Conservation (phyloP, 23 tunicate genomes). For the Botrylloides violaceus region DNA sequence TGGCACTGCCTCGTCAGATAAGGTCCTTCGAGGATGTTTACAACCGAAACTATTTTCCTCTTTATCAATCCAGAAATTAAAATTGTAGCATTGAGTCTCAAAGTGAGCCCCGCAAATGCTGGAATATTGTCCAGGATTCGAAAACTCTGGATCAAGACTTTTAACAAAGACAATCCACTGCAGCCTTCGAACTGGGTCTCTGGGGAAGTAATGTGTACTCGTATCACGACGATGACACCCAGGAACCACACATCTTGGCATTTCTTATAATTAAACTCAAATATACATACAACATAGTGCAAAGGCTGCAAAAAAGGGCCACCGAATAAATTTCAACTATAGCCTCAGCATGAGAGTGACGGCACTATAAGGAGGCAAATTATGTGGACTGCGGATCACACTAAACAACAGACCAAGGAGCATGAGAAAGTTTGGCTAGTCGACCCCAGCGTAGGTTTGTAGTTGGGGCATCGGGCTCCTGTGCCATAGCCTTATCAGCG, state of each 20-base stretch:
- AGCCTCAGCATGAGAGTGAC: too few species aligned
- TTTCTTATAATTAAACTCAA: background rate
- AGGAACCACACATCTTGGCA: background rate
- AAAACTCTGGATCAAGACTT: background rate
- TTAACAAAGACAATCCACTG: background rate
- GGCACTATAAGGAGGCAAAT: too few species aligned
- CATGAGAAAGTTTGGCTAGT: too few species aligned
- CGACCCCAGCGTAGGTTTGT: too few species aligned
- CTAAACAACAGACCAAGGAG: too few species aligned
- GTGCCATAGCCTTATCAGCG: too few species aligned
- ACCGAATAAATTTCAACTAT: too few species aligned
- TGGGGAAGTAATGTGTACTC: background rate
- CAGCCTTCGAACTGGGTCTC: background rate
- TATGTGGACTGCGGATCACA: too few species aligned
- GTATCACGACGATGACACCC: background rate
- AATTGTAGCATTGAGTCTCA: background rate
- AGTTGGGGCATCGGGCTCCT: too few species aligned
- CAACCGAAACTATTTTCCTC: background rate
- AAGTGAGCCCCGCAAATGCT: background rate
- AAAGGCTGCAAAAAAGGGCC: too few species aligned
- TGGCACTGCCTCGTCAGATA: background rate
- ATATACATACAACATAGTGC: background rate
- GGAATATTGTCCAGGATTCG: background rate
- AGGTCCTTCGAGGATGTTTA: background rate
- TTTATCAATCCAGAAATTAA: background rate